Evolutionary conservation across 2,888 invertebrate genomes (phyloP), one percentile per base, ranked within the genome.

Genomic region (Lomographa bimaculata): DNA sequence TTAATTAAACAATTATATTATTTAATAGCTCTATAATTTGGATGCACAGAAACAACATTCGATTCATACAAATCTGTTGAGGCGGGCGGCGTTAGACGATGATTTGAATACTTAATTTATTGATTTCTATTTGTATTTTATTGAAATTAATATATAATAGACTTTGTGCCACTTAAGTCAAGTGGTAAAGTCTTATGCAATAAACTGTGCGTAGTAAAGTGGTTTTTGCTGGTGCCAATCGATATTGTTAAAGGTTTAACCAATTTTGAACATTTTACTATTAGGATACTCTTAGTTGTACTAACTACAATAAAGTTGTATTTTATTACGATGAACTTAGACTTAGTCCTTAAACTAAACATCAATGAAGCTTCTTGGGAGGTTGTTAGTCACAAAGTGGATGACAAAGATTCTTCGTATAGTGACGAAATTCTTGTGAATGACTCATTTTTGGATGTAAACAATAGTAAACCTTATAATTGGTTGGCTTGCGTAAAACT

Each of bases 161-260:
- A 71, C 70, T 77, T 80, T 77, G 79, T 79, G 71, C 54, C 64
- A 60, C 58, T 58, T 57, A 62, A 60, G 64, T 72, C 65, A 68
- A 78, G 71, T 63, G 60, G 44, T 7, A 14, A 53, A 54, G 48
- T n/a, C n/a, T n/a, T n/a, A n/a, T n/a, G n/a, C n/a, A n/a, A n/a
- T n/a, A n/a, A n/a, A n/a, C n/a, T n/a, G n/a, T n/a, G n/a, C n/a
- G n/a, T n/a, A n/a, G n/a, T n/a, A n/a, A n/a, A n/a, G n/a, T n/a
- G n/a, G n/a, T n/a, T n/a, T n/a, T n/a, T n/a, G n/a, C n/a, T n/a
- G n/a, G n/a, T n/a, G n/a, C n/a, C n/a, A n/a, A n/a, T n/a, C n/a
- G n/a, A n/a, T n/a, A n/a, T n/a, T n/a, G n/a, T n/a, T n/a, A n/a
- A n/a, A n/a, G n/a, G n/a, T n/a, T n/a, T n/a, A n/a, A n/a, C n/a